phyloP scores from a whole-genome alignment of 2,888 invertebrate species.

The Cephus rjabovi region DNA sequence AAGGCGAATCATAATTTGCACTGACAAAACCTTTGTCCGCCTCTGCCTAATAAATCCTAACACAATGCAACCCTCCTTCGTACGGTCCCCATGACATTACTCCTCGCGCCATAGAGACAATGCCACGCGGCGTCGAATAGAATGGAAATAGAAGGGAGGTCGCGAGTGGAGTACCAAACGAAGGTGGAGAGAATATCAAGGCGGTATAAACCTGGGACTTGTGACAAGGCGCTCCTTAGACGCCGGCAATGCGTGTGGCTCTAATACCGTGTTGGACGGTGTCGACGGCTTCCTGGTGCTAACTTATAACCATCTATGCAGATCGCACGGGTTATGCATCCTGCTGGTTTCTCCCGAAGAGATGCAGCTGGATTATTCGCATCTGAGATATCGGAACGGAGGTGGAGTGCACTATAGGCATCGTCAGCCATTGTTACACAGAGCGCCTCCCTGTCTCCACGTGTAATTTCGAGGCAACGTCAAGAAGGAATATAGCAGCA shows the following conservation, averaged over 20 bases:
- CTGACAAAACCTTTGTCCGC: slow-evolving; percentile 10
- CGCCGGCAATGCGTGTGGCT: background rate
- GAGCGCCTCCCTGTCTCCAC: no score
- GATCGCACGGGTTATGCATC: slow-evolving; percentile 6
- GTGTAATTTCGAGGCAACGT: no score
- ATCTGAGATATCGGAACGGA: no score
- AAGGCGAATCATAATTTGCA: slow-evolving; percentile 12
- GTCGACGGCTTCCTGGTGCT: slow-evolving; percentile 6
- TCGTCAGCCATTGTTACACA: no score
- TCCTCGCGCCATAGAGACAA: slow-evolving; percentile 12
- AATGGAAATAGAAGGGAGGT: background rate
- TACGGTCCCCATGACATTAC: slow-evolving; percentile 7
- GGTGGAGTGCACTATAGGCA: no score
- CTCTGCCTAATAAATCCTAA: slow-evolving; percentile 9
- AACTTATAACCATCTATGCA: slow-evolving; percentile 11
- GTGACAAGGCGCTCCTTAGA: slow-evolving; percentile 11
- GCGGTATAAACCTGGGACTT: background rate
- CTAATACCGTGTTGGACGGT: slow-evolving; percentile 7
- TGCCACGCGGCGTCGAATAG: slow-evolving; percentile 7
- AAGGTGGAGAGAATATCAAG: background rate
- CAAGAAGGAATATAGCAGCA: no score
- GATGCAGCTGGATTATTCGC: no score
- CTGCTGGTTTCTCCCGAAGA: no score
- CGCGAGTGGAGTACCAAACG: background rate
- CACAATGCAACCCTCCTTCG: slow-evolving; percentile 10